Evolutionary conservation across 2,888 invertebrate genomes (phyloP).

Genomic region (Theodoxus fluviatilis): DNA sequence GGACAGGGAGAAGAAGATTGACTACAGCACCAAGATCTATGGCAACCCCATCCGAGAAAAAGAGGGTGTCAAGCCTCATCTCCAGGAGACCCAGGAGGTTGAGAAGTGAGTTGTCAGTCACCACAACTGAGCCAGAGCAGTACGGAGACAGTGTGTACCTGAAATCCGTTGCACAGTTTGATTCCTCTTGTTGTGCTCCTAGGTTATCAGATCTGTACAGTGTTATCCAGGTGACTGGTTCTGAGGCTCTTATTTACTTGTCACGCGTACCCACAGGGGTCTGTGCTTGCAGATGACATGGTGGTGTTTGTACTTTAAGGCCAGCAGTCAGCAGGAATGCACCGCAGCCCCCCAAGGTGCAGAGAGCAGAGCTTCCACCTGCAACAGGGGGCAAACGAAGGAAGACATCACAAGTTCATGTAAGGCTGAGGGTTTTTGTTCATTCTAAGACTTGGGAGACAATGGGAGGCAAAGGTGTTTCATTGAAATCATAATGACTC

Average conservation of each 20-base stretch:
- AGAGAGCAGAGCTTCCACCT: constrained; percentile 44
- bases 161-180: too few species aligned
- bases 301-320: constrained; percentile 39
- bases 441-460: too few species aligned
- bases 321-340: constrained; percentile 58
- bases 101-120: constrained; percentile 41
- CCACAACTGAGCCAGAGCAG: too few species aligned
- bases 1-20: constrained; percentile 63
- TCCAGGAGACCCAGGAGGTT: constrained; percentile 49
- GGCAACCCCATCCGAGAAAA: constrained; percentile 54
- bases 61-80: constrained; percentile 55
- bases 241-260: too few species aligned
- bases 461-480: too few species aligned
- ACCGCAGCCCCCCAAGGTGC: constrained; percentile 56
- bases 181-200: too few species aligned
- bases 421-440: constrained; percentile 35
- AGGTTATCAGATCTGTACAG: background rate
- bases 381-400: constrained; percentile 52
- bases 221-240: too few species aligned
- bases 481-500: too few species aligned
- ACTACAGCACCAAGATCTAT: constrained; percentile 63
- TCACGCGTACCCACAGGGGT: too few species aligned
- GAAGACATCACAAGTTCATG: constrained; percentile 55
- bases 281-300: too few species aligned
- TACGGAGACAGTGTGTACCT: too few species aligned